Evolutionary conservation across 1,140 invertebrate species (phyloP).

Genomic region (Homalodisca vitripennis): DNA sequence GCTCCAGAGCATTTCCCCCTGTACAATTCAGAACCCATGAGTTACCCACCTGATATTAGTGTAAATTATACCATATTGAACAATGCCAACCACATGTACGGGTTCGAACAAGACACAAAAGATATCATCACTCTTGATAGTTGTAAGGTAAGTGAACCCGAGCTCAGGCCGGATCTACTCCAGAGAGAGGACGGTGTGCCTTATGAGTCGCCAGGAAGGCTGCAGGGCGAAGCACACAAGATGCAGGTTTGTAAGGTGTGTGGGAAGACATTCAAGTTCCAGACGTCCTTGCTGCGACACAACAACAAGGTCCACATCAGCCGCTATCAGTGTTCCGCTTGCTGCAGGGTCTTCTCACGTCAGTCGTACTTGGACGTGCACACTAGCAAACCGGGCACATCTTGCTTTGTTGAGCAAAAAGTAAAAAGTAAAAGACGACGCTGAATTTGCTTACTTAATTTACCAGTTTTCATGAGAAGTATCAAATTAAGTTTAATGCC

Average conservation of each 20-base stretch:
- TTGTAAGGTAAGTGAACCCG: not conserved
- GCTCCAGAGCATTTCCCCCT: constrained; percentile 19
- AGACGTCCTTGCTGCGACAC: constrained; percentile 42
- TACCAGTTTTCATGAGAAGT: too few species aligned
- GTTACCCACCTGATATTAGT: constrained; percentile 35
- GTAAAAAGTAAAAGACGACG: not conserved
- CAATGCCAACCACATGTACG: constrained; percentile 10
- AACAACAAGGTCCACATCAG: constrained; percentile 43
- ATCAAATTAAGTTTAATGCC: too few species aligned
- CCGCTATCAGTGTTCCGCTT: constrained; percentile 42
- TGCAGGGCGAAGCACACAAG: constrained; percentile 31
- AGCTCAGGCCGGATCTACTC: not conserved
- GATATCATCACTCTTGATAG: not conserved
- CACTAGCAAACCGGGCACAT: constrained; percentile 41
- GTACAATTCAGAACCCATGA: constrained; percentile 40
- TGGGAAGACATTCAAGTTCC: constrained; percentile 42
- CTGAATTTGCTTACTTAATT: too few species aligned
- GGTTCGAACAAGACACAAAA: constrained; percentile 9
- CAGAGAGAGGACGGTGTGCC: constrained; percentile 12
- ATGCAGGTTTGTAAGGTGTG: constrained; percentile 40
- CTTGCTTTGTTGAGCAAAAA: constrained; percentile 38
- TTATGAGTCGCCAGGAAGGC: not conserved
- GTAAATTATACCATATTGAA: constrained; percentile 35
- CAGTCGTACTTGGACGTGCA: constrained; percentile 43
- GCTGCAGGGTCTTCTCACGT: constrained; percentile 42